Evolutionary conservation across 1,140 invertebrate species (phyloP).

Genomic region (Cecropterus lyciades): DNA sequence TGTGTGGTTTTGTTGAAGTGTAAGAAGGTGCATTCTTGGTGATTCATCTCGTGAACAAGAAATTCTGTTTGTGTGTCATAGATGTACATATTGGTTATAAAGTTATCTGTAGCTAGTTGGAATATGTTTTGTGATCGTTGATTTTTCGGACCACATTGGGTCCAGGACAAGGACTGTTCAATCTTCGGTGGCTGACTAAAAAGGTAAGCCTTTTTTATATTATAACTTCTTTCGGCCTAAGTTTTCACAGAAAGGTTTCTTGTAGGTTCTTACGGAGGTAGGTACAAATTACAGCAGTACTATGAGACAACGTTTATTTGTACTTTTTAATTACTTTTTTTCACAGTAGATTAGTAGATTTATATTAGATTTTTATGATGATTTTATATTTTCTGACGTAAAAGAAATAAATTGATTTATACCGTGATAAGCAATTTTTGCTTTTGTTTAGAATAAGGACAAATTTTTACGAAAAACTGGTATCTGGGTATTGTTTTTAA

Average conservation of each 20-base stretch:
- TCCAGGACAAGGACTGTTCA: conserved; percentile 35
- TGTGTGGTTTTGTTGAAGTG: conserved; percentile 53
- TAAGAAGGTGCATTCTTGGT: conserved; percentile 71
- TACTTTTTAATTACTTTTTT: no score
- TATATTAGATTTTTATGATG: no score
- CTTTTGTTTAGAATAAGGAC: no score
- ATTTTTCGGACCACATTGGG: conserved; percentile 37
- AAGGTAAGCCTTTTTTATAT: conserved; percentile 44
- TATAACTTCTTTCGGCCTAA: neutral
- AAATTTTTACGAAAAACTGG: no score
- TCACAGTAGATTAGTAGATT: no score
- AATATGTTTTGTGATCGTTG: conserved; percentile 54
- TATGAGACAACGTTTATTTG: no score
- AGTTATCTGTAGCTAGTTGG: conserved; percentile 53
- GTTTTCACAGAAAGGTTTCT: neutral
- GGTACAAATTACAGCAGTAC: neutral
- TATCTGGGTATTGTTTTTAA: neutral
- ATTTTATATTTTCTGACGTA: no score
- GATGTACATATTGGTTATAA: conserved; percentile 54
- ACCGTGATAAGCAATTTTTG: no score
- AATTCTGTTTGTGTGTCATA: conserved; percentile 70
- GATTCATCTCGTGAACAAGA: conserved; percentile 77
- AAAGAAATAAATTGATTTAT: no score
- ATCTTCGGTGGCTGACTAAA: conserved; percentile 31
- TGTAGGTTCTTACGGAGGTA: neutral